phyloP scores from a whole-genome alignment of 1,140 invertebrate species.

The Cyrtorhinus lividipennis region DNA sequence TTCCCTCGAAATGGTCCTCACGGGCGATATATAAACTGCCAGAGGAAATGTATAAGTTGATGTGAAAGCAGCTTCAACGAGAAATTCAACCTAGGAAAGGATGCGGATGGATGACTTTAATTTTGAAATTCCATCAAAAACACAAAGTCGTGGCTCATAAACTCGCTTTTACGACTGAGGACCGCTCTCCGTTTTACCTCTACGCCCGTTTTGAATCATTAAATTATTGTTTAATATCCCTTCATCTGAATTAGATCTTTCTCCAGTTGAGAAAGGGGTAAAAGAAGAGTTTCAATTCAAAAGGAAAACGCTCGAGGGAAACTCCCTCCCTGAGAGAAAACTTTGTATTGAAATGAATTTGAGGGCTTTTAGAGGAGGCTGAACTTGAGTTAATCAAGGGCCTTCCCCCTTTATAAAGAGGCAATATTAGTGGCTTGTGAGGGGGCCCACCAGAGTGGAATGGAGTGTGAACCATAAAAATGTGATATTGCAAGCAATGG shows the following conservation, averaged over 20 bases:
- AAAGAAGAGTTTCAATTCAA: not conserved
- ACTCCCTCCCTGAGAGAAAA: not conserved
- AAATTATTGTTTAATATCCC: constrained; percentile 16
- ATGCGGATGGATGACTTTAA: constrained; percentile 3
- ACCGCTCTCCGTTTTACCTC: not conserved
- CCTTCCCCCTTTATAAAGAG: constrained; percentile 2
- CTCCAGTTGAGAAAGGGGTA: not conserved
- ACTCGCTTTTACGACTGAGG: constrained; percentile 1
- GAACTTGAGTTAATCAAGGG: not conserved
- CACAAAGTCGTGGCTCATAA: constrained; percentile 10
- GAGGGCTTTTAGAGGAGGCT: not conserved
- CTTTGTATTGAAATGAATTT: constrained; percentile 17
- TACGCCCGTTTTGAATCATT: not conserved
- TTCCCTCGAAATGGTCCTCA: too few species aligned
- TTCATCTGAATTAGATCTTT: constrained; percentile 12
- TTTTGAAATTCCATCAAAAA: constrained; percentile 15
- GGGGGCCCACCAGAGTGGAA: not conserved
- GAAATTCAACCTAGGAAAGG: not conserved
- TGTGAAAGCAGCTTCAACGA: not conserved
- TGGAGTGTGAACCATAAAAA: constrained; percentile 4
- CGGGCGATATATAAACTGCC: too few species aligned
- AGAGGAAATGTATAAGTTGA: not conserved
- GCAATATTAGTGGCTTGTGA: constrained; percentile 1
- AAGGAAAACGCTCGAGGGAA: not conserved
- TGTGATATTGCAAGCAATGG: not conserved